Evolutionary conservation across 2,888 invertebrate genomes (phyloP), one percentile per base, ranked within the genome.

Genomic region (Octodonta nipae): DNA sequence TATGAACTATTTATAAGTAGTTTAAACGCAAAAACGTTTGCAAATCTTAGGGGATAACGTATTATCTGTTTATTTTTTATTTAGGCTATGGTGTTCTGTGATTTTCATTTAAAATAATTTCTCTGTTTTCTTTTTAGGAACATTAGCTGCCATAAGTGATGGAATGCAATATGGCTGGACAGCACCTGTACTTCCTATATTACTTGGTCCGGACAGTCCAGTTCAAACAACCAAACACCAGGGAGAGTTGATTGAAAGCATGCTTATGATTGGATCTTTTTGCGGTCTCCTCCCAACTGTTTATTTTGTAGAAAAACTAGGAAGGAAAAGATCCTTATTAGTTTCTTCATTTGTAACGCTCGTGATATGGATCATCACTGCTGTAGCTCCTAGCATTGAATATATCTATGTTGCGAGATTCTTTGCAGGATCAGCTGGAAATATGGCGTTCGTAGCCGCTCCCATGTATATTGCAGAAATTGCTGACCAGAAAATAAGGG

Each of bases 151-250:
- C 11, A 52, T 61, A 26, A 57, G 59, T 14, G 62, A 62, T 51
- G 62, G 62, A 22, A 61, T 62, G 56, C 58, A 60, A 40, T 62
- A 62, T 28, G 60, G 58, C 8, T 61, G 62, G 62, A 56, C 61
- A 11, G 55, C 61, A 3, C 61, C 62, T 4, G 48, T 56, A 10
- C 49, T 57, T 8, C 59, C 58, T 2, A 44, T 58, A 3, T 47
- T 61, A 10, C 41, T 53, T 35, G 34, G 40, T 5, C 43, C 41
- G 2, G 48, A 52, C 33, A 48, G 50, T 13, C 60, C 59, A 8
- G 54, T 60, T 2, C 36, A 41, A 36, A 55, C 58, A 26, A 47
- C 43, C 8, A 40, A 48, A 30, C 5, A 24, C 12, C 49, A 54
- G 40, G 47, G 40, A 16, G 42, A 43, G 40, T 55, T 53, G 54